Evolutionary conservation across 2,113 vertebrate genomes (phyloP).

Genomic region (Petromus typicus): DNA sequence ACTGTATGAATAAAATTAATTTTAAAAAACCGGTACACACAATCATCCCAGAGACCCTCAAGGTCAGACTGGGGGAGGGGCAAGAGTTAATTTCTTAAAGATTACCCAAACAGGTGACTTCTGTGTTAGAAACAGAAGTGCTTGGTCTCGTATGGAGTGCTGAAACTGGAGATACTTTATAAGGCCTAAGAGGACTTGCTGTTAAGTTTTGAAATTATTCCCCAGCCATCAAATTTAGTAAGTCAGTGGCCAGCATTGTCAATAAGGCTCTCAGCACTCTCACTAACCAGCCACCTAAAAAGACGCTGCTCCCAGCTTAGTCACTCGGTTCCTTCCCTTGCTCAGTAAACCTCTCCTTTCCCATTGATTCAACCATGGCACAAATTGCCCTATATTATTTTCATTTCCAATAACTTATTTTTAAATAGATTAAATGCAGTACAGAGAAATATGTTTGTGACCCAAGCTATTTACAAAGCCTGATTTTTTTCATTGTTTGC

Average conservation of each 20-base stretch:
- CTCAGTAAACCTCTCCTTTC: conserved; percentile 8
- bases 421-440: conserved; percentile 24
- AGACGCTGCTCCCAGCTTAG: conserved; percentile 18
- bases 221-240: conserved; percentile 34
- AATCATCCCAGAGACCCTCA: neutral
- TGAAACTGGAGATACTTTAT: neutral
- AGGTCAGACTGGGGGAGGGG: neutral
- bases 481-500: neutral
- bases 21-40: neutral
- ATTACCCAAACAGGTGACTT: conserved; percentile 48
- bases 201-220: conserved; percentile 59
- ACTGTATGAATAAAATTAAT: neutral
- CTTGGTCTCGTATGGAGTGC: neutral
- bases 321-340: conserved; percentile 26
- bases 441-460: no score
- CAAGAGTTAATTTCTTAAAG: conserved; percentile 14
- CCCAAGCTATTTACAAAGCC: neutral
- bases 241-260: conserved; percentile 40
- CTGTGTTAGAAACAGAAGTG: neutral
- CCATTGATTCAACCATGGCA: conserved; percentile 4
- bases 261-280: conserved; percentile 17
- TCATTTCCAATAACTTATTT: conserved; percentile 40
- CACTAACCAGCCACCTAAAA: conserved; percentile 44
- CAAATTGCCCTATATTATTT: conserved; percentile 58
- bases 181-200: conserved; percentile 40